phyloP scores from a whole-genome alignment of 1,140 invertebrate genomes.

The Macrosteles quadrilineatus region DNA sequence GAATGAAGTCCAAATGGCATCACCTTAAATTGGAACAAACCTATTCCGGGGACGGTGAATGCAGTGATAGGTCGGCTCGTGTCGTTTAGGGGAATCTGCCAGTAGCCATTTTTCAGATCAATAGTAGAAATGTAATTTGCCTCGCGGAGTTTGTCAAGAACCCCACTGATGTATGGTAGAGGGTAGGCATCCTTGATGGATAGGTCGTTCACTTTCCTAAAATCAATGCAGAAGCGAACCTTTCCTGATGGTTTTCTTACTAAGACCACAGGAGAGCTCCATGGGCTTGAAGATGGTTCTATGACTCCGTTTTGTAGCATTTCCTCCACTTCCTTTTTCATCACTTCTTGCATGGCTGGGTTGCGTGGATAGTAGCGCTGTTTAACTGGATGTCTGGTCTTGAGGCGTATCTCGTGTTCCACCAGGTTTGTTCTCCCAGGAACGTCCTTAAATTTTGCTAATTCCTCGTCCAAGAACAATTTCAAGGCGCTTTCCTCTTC shows the following conservation, averaged over 20 bases:
- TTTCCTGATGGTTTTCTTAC: slow-evolving; percentile 53
- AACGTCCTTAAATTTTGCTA: not conserved
- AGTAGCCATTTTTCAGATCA: slow-evolving; percentile 46
- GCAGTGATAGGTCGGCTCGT: slow-evolving; percentile 29
- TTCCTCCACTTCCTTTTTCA: slow-evolving; percentile 36
- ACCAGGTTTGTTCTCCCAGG: not conserved
- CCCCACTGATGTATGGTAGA: slow-evolving; percentile 43
- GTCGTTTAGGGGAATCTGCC: slow-evolving; percentile 11
- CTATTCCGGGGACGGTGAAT: slow-evolving; percentile 39
- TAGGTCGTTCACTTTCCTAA: slow-evolving; percentile 49
- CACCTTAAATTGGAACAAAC: slow-evolving; percentile 44
- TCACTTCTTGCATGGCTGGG: slow-evolving; percentile 10
- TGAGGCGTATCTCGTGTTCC: not conserved
- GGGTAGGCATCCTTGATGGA: slow-evolving; percentile 46
- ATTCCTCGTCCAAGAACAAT: not conserved
- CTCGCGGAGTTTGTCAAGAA: slow-evolving; percentile 44
- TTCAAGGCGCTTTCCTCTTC: not conserved
- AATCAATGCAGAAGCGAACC: slow-evolving; percentile 54
- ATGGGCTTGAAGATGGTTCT: slow-evolving; percentile 50
- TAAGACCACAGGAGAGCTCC: slow-evolving; percentile 48
- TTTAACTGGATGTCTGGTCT: not conserved
- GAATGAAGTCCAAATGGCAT: slow-evolving; percentile 49
- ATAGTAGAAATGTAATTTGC: slow-evolving; percentile 44
- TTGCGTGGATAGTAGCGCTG: not conserved
- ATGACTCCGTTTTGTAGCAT: slow-evolving; percentile 49